Evolutionary conservation across 1,140 invertebrate species (phyloP), one percentile per base, ranked within the genome.

Genomic region (Ericerus pela): DNA sequence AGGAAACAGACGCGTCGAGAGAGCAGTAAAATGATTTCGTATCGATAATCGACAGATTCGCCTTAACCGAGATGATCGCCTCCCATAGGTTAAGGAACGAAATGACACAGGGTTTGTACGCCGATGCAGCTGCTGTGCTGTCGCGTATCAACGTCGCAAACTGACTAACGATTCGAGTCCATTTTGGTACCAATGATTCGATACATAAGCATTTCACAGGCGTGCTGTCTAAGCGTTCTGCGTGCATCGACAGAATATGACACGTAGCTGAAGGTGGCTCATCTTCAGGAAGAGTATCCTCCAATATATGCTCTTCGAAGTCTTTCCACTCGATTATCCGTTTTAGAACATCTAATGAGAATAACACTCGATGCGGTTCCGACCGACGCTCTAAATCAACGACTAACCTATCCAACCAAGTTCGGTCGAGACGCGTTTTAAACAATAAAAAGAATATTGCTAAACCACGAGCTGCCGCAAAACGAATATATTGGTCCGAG

Each of bases 1-100:
- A 72, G 52, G 79, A 73, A 22, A 89, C 82, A 69, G 91, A 82
- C 61, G 79, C 78, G 61, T 88, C 84, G 56, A 91, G 69, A 63
- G 89, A 80, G 18, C 83, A 80, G 69, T 90, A 90, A 67, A 89
- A 92, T 3, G 86, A 81, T 64, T 89, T 86, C 2, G 86, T 90
- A 65, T 90, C 86, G 56, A 88, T 81, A 11, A 90, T 80, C 20
- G 85, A 89, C 22, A 92, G 73, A 73, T 90, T 91, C 12, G 87
- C 85, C 69, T 88, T 88, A 0, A 91, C 85, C 41, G 85, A 89
- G 65, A 92, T 90, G n/a, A 88, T 86, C 58, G 84, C 84, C 65
- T 89, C 85, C 87, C 88, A 91, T 10, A 91, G 69, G 54, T 82
- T 79, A 38, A 91, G 74, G 66, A 91, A 90, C 22, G 85, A 86